Percentiles rank a stretch among this genome's conserved stretches.
Conservation (phyloP, 2,113 vertebrate species). For the Cercocebus atys region DNA sequence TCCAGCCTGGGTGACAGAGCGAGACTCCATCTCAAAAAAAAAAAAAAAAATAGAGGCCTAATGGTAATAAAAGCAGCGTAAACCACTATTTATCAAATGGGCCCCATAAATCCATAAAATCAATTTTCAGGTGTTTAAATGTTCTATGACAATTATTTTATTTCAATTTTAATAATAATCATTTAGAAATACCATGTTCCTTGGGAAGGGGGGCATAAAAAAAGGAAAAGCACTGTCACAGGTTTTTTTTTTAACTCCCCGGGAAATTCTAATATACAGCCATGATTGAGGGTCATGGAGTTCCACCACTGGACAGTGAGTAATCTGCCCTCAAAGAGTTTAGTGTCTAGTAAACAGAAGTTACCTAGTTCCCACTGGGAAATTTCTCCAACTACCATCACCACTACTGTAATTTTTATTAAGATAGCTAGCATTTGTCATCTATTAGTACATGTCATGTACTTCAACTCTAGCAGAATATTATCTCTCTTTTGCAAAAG, state of each 20-base stretch:
- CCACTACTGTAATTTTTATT: neutral
- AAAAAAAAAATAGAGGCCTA: neutral
- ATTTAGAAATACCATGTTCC: neutral
- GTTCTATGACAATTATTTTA: neutral
- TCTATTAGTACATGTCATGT: neutral
- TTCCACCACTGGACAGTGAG: neutral
- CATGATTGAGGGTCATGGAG: neutral
- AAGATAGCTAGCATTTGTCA: neutral
- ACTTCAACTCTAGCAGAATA: neutral
- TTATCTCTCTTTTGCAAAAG: neutral
- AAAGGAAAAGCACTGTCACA: too few species aligned
- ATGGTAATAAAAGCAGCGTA: neutral
- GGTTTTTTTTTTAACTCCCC: neutral
- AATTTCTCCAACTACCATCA: neutral
- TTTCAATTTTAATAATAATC: neutral
- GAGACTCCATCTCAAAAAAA: too few species aligned
- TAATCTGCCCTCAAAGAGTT: neutral
- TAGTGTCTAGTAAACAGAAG: neutral
- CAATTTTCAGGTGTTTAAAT: conserved; percentile 2
- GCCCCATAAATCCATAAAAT: neutral
- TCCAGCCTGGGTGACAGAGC: too few species aligned
- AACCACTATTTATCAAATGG: neutral
- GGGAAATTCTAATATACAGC: neutral
- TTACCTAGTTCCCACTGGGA: too few species aligned
- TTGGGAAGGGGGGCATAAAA: neutral